Percentiles rank a stretch among this genome's conserved stretches.
These are phyloP conservation scores for Melolontha melolontha DNA, from an alignment of 2,888 invertebrate genomes.

Conservation along the genomic window DNA sequence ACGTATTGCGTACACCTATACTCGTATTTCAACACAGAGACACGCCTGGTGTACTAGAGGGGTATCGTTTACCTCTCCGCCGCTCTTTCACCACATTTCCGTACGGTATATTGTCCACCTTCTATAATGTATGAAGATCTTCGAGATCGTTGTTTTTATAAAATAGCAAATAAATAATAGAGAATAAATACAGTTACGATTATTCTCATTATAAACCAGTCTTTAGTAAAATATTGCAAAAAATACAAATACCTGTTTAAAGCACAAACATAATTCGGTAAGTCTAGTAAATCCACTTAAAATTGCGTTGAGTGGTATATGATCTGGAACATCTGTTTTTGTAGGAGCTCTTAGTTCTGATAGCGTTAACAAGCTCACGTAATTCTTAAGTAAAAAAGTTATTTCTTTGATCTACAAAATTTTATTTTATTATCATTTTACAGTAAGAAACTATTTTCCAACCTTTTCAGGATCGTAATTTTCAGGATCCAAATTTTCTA, in stretches of 20 bases:
- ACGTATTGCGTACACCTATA: too few species aligned
- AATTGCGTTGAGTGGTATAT: conserved; percentile 58
- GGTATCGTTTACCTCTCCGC: too few species aligned
- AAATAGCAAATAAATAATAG: too few species aligned
- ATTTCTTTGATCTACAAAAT: conserved; percentile 58
- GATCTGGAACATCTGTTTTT: conserved; percentile 50
- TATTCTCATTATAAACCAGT: too few species aligned
- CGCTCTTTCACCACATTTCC: too few species aligned
- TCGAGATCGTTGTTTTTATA: too few species aligned
- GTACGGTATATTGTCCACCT: too few species aligned
- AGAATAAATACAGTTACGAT: too few species aligned
- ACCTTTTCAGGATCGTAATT: conserved; percentile 59
- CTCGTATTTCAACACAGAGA: too few species aligned
- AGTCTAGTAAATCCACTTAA: conserved; percentile 56
- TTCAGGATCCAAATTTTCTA: conserved; percentile 61
- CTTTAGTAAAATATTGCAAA: too few species aligned
- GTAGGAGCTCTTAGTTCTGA: conserved; percentile 53
- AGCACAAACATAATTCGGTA: conserved; percentile 58
- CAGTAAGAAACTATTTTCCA: background rate
- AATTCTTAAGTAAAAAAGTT: conserved; percentile 55
- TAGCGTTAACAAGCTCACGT: conserved; percentile 55
- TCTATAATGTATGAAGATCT: too few species aligned
- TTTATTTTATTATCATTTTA: background rate
- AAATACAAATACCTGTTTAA: conserved; percentile 56
- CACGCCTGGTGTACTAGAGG: too few species aligned